phyloP scores from a whole-genome alignment of 1,140 invertebrate genomes.

The Calephelis nemesis region DNA sequence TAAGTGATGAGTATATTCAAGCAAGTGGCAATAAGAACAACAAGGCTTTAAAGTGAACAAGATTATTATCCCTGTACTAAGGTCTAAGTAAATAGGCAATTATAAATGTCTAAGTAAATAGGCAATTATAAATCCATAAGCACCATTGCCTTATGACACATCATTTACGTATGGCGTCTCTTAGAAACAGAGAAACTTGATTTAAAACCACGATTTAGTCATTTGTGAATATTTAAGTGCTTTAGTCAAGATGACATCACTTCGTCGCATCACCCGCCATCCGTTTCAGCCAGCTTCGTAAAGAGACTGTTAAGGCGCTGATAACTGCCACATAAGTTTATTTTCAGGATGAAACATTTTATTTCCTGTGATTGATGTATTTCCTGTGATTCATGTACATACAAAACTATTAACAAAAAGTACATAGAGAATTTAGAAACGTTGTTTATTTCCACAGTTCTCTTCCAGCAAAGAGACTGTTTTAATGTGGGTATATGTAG shows the following conservation, averaged over 20 bases:
- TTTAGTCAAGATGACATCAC: conserved; percentile 44
- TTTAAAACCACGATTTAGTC: conserved; percentile 30
- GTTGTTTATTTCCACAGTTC: too few relatives aligned
- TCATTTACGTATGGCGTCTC: not conserved
- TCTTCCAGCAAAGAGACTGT: too few relatives aligned
- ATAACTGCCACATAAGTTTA: too few relatives aligned
- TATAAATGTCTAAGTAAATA: not conserved
- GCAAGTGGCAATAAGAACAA: not conserved
- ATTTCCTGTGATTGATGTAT: too few relatives aligned
- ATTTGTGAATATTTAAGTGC: conserved; percentile 33
- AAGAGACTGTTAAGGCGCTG: not conserved
- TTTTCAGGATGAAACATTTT: too few relatives aligned
- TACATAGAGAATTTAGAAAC: too few relatives aligned
- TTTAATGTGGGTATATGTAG: too few relatives aligned
- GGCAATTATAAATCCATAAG: conserved; percentile 9
- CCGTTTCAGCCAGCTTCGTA: conserved; percentile 29
- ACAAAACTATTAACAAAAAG: too few relatives aligned
- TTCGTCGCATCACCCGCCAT: conserved; percentile 28
- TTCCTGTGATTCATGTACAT: too few relatives aligned
- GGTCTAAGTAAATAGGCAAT: not conserved
- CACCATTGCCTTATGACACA: not conserved
- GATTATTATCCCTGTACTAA: not conserved
- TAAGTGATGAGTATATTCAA: too few relatives aligned
- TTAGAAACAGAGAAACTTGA: conserved; percentile 28
- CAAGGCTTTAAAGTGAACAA: not conserved